phyloP scores from a whole-genome alignment of 2,113 vertebrate species.

The Syrrhaptes paradoxus region DNA sequence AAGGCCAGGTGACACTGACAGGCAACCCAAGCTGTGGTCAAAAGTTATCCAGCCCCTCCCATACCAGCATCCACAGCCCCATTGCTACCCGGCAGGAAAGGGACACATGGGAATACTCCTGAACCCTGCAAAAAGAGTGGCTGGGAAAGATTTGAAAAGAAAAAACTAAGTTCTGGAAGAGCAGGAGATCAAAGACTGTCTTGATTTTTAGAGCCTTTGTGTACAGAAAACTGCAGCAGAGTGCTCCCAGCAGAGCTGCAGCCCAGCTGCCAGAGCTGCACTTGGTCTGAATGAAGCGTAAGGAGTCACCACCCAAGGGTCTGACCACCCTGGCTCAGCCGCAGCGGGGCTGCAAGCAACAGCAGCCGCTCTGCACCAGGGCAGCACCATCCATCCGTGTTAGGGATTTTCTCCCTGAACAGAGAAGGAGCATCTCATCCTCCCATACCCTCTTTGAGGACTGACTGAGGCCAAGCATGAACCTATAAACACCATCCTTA shows the following conservation, averaged over 20 bases:
- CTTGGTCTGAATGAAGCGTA: not conserved
- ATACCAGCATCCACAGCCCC: not conserved
- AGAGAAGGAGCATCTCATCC: not conserved
- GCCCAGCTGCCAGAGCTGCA: not conserved
- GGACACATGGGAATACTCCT: not conserved
- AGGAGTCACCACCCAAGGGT: not conserved
- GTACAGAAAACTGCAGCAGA: not conserved
- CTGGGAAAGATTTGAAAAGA: not conserved
- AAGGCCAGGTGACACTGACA: not conserved
- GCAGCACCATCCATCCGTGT: not conserved
- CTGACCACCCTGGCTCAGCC: fast-evolving
- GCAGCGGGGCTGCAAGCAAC: not conserved
- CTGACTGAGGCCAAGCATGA: not conserved
- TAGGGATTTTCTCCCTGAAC: not conserved
- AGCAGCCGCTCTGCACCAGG: not conserved
- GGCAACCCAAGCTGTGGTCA: not conserved
- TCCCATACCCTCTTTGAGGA: not conserved
- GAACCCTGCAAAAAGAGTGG: not conserved
- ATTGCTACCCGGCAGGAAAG: not conserved
- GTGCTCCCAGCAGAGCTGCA: not conserved
- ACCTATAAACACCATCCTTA: not conserved
- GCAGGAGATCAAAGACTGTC: not conserved
- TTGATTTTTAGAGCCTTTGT: not conserved
- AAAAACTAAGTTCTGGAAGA: not conserved
- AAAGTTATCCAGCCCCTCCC: not conserved